phyloP scores from a whole-genome alignment of 2,888 invertebrate genomes.

The Ethmia dodecea region DNA sequence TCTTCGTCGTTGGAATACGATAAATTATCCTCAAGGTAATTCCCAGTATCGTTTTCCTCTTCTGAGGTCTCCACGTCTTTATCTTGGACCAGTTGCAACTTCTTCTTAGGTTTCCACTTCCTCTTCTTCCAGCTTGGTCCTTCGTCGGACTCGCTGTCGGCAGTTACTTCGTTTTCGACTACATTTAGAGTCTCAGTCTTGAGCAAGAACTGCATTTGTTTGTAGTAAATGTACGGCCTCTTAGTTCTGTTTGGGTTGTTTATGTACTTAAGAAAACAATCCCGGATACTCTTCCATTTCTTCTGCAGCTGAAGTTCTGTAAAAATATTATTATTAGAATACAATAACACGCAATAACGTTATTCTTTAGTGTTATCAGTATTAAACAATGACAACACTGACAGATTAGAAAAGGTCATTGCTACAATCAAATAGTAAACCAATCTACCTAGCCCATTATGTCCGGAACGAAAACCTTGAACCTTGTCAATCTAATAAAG shows the following conservation, averaged over 20 bases:
- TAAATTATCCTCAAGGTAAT: slow-evolving; percentile 21
- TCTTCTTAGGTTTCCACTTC: slow-evolving; percentile 44
- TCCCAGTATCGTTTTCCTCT: slow-evolving; percentile 27
- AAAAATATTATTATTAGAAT: too few relatives aligned
- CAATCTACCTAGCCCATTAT: too few relatives aligned
- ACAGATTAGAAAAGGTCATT: too few relatives aligned
- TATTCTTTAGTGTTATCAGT: too few relatives aligned
- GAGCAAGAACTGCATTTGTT: slow-evolving; percentile 51
- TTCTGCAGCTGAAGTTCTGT: slow-evolving; percentile 66
- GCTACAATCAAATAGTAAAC: too few relatives aligned
- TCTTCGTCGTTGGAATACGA: slow-evolving; percentile 26
- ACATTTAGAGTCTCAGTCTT: slow-evolving; percentile 37
- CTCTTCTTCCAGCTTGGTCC: slow-evolving; percentile 21
- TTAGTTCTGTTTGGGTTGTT: slow-evolving; percentile 48
- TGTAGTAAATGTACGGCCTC: slow-evolving; percentile 55
- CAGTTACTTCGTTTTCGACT: slow-evolving; percentile 12
- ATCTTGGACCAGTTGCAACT: slow-evolving; percentile 36
- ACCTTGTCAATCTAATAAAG: too few relatives aligned
- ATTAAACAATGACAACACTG: too few relatives aligned
- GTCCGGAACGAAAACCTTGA: too few relatives aligned
- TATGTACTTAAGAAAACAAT: slow-evolving; percentile 59
- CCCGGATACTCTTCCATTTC: slow-evolving; percentile 69
- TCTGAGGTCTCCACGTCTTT: slow-evolving; percentile 42
- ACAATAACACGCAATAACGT: too few relatives aligned
- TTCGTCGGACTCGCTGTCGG: slow-evolving; percentile 41